Evolutionary conservation across 2,888 invertebrate genomes (phyloP).

Genomic region (Diplazon laetatorius): DNA sequence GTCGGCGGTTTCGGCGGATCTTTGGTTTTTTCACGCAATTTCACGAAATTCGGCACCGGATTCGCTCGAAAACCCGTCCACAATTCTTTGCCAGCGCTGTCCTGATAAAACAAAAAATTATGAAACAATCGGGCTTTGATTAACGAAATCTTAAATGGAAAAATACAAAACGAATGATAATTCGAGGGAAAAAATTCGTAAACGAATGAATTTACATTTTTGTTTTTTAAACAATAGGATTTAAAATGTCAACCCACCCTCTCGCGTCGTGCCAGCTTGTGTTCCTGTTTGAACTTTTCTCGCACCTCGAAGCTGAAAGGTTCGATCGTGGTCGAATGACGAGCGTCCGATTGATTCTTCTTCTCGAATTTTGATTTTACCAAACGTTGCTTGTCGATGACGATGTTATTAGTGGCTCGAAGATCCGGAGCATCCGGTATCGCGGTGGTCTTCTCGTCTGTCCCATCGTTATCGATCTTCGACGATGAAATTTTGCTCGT

Average conservation of each 20-base stretch:
- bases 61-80: conserved; percentile 61
- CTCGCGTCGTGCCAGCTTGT: conserved; percentile 60
- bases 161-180: neutral
- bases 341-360: conserved; percentile 27
- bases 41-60: conserved; percentile 58
- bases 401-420: neutral
- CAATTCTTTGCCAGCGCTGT: conserved; percentile 52
- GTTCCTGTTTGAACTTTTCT: conserved; percentile 61
- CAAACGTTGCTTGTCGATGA: neutral
- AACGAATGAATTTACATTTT: neutral
- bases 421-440: conserved; percentile 3
- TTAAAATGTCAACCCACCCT: conserved; percentile 41
- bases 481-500: neutral
- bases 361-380: conserved; percentile 19
- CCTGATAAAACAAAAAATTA: conserved; percentile 22
- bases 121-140: neutral
- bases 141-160: neutral
- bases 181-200: neutral
- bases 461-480: neutral
- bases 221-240: too few species aligned
- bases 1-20: neutral
- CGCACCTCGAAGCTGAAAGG: conserved; percentile 68
- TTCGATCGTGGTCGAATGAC: conserved; percentile 45
- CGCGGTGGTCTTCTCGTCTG: neutral
- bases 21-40: conserved; percentile 26